Conservation (phyloP, 2,888 invertebrate genomes). For the Cantharis rustica region DNA sequence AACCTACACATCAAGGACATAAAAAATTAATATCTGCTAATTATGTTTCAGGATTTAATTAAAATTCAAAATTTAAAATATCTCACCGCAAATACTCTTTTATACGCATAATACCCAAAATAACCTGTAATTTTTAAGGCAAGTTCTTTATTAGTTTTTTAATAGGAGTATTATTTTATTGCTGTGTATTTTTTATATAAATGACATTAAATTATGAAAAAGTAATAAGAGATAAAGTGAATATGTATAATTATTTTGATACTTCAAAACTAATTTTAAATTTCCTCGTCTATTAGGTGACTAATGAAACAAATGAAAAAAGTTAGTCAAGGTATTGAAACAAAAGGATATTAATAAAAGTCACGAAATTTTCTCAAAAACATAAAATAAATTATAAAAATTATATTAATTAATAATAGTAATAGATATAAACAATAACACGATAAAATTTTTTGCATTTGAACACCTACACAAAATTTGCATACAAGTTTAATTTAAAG, state of each 20-base stretch:
- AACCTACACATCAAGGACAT: neutral
- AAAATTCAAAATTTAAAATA: neutral
- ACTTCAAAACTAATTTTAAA: neutral
- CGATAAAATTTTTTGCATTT: neutral
- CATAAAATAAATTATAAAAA: neutral
- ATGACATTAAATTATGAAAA: neutral
- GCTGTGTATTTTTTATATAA: neutral
- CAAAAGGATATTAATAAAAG: neutral
- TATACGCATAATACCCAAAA: neutral
- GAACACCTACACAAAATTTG: slow-evolving; percentile 6
- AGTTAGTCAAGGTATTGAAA: neutral
- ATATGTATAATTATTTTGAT: neutral
- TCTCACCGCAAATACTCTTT: neutral
- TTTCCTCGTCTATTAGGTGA: neutral
- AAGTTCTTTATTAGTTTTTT: neutral
- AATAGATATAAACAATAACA: neutral
- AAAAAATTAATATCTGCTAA: neutral
- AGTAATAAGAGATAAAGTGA: neutral
- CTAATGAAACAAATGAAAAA: neutral
- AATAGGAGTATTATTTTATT: neutral
- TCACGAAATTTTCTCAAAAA: neutral
- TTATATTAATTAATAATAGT: neutral
- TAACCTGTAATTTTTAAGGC: neutral
- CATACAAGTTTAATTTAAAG: slow-evolving; percentile 2
- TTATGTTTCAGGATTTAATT: neutral